Base-by-base conservation (phyloP, 2,888 invertebrate genomes). In the Gastrophysa polygoni region DNA sequence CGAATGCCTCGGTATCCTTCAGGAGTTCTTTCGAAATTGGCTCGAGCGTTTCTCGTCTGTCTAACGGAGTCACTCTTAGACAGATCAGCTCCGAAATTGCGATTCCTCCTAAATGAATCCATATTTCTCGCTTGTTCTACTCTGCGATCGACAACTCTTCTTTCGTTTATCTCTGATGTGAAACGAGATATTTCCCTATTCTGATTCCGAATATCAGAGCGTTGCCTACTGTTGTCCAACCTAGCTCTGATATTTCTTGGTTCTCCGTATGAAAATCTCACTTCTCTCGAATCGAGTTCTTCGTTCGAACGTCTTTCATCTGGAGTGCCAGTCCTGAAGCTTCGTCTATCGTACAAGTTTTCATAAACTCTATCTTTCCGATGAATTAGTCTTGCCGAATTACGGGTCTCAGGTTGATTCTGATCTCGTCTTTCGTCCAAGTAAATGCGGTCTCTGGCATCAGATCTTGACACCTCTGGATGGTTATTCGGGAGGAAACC, bases 1-100 rank as follows among this genome's bases (percentile, higher is more conserved):
- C 49, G 49, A 49, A 20, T 3, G 2, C 16, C 7, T 16, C 10
- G 17, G 14, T 10, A 7, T 21, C 1, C 49, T 24, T 6, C 7
- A 47, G 1, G 10, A 16, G 34, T 17, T 17, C 16, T 48, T 17
- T 24, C 49, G 1, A n/a, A 46, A 55, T 61, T 57, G 47, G 44
- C 59, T 24, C 21, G 59, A 43, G 58, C 61, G 10, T 64, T 24
- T 59, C 38, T n/a, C 28, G 43, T 38, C 52, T 54, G 59, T 32
- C 63, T 67, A 62, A 57, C 32, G 64, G 66, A 67, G 66, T 67
- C 66, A 57, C 61, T 67, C 59, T 59, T 59, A 64, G 64, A 59
- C 57, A 51, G 48, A 52, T 10, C 20, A 5, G 48, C 61, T 44
- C 57, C 52, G 21, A 21, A 46, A 32, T 28, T 14, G 18, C 20